Conservation (phyloP, 2,113 vertebrate genomes). For the Lanius ludovicianus region DNA sequence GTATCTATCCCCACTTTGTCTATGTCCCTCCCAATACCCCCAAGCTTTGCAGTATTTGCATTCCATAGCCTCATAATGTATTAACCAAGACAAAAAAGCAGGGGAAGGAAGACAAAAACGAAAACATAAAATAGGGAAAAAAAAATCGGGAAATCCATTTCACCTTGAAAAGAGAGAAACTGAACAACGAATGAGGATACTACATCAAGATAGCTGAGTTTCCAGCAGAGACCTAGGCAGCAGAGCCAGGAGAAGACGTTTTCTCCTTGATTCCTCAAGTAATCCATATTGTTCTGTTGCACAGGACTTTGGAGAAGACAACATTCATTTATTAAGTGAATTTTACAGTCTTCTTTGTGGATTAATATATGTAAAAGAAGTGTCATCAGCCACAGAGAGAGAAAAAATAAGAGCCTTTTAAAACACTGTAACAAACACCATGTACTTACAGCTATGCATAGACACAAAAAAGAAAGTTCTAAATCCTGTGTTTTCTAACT, state of each 20-base stretch:
- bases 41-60: neutral
- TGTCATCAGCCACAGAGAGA: neutral
- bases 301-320: neutral
- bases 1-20: neutral
- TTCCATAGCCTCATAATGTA: neutral
- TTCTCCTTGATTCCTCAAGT: neutral
- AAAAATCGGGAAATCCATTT: neutral
- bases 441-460: neutral
- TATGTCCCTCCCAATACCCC: rapidly evolving
- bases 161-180: neutral
- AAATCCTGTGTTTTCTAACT: constrained; percentile 62
- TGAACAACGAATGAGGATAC: neutral
- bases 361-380: neutral
- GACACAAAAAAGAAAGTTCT: constrained; percentile 39
- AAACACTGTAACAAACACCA: neutral
- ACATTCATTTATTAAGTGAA: neutral
- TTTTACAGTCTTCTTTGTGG: neutral
- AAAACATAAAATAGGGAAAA: neutral
- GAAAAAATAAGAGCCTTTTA: neutral
- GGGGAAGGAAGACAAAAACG: neutral
- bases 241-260: neutral
- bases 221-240: neutral
- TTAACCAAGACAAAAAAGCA: neutral
- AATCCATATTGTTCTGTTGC: neutral
- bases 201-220: neutral